These are phyloP conservation scores for Oedothorax gibbosus DNA, from an alignment of 1,140 invertebrate genomes.

Conservation along the genomic window DNA sequence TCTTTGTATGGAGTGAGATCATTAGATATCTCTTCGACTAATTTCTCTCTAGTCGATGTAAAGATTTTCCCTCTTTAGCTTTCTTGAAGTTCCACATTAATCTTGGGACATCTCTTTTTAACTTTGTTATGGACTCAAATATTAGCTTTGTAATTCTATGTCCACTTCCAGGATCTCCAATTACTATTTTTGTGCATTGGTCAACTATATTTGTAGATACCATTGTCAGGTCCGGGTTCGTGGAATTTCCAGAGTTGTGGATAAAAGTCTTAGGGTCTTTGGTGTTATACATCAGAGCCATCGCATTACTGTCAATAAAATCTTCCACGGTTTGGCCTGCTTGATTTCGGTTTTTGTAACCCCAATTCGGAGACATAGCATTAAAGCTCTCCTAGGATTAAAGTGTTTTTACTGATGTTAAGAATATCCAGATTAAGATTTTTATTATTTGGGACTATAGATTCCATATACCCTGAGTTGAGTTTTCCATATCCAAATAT, in stretches of 20 bases:
- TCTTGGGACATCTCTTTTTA: not conserved
- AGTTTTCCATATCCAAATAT: no score
- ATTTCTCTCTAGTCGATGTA: not conserved
- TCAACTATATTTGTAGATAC: conserved; percentile 7
- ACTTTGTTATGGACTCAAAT: not conserved
- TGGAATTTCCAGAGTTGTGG: not conserved
- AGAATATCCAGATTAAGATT: not conserved
- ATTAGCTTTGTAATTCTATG: not conserved
- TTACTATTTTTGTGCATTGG: not conserved
- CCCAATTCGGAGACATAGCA: not conserved
- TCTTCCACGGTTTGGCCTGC: not conserved
- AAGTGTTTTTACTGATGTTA: not conserved
- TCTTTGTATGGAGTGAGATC: not conserved
- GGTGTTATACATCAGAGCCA: not conserved
- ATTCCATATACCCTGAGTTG: not conserved
- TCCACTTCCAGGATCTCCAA: not conserved
- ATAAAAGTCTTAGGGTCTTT: not conserved
- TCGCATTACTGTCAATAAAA: not conserved
- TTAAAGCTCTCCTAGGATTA: conserved; percentile 5
- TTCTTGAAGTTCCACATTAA: conserved; percentile 11
- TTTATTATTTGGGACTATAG: conserved; percentile 16
- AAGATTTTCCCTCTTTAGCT: not conserved
- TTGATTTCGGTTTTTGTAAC: not conserved
- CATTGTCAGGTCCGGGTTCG: not conserved
- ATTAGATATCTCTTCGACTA: not conserved